A percentile compares a stretch with the other conserved stretches of the same genome.
phyloP scores from a whole-genome alignment of 2,797 vertebrate species.

The Remorina albescens region DNA sequence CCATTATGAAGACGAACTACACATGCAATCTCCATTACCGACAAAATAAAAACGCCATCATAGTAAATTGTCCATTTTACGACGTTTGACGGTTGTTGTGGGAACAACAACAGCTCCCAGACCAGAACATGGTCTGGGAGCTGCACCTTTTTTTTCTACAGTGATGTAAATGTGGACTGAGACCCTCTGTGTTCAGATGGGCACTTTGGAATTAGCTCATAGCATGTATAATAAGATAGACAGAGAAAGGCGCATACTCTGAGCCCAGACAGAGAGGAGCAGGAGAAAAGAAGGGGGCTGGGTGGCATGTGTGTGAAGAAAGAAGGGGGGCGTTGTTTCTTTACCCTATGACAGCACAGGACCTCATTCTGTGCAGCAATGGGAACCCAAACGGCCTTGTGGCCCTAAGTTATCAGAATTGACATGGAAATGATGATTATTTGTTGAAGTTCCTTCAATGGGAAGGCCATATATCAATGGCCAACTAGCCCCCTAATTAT shows the following conservation, averaged over 20 bases:
- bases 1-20: constrained; percentile 62
- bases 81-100: constrained; percentile 43
- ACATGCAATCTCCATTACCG: constrained; percentile 38
- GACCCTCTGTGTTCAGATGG: constrained; percentile 37
- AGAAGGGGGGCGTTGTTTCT: constrained; percentile 68
- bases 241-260: constrained; percentile 52
- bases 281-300: constrained; percentile 48
- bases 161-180: constrained; percentile 46
- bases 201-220: constrained; percentile 54
- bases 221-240: constrained; percentile 59
- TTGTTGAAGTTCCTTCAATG: constrained; percentile 76
- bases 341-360: constrained; percentile 52
- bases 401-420: constrained; percentile 82
- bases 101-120: no score
- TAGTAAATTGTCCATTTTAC: constrained; percentile 72
- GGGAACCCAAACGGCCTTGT: constrained; percentile 59
- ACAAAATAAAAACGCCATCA: constrained; percentile 56
- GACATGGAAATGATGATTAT: constrained; percentile 81
- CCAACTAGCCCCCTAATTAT: constrained; percentile 58
- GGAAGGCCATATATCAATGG: constrained; percentile 70
- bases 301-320: constrained; percentile 47
- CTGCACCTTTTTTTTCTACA: not conserved
- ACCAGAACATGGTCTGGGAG: constrained; percentile 23
- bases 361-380: constrained; percentile 65
- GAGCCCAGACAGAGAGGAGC: constrained; percentile 42